Evolutionary conservation across 2,888 invertebrate genomes (phyloP), one percentile per base, ranked within the genome.

Genomic region (Ennomos fuscantarius): DNA sequence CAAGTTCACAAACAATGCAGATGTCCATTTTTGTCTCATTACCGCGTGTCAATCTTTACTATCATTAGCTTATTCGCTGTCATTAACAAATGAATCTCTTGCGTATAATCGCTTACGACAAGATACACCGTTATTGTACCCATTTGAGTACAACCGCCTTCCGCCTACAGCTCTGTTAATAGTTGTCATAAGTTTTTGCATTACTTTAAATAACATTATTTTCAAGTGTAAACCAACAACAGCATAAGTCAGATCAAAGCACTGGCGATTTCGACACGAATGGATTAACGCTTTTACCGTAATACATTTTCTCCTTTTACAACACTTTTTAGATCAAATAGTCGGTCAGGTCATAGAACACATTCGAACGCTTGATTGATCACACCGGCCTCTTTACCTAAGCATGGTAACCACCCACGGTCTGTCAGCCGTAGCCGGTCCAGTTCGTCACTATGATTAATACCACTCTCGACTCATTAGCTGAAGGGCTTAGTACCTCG

Each of bases 391-490:
- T 65, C 62, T 65, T 65, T 63, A 72, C 76, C 75, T 74, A 79
- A 76, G 77, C 53, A 70, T 49, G 45, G 57, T 56, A 66, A 82
- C 89, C 89, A 87, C 89, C 89, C 87, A 90, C 89, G 81, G 74
- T 67, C 68, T 74, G 82, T 82, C 82, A 78, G 79, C 79, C 72
- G 72, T 82, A 78, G 79, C 79, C 72, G 72, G 84, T 81, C 83
- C 86, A 79, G 86, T 84, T 86, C 85, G 86, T 87, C 89, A 86
- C 76, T 81, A 87, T 91, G 90, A 91, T 92, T 90, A 90, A 92
- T 91, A 87, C 86, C 78, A 82, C 82, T 87, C 81, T 89, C 86
- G 84, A 89, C 89, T 91, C 92, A 92, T 92, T 92, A 92, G 89
- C 87, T 86, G 89, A 90, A 91, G 91, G 91, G 91, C 89, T 90